Evolutionary conservation across 2,888 invertebrate species (phyloP), one percentile per base, ranked within the genome.

Genomic region (Aelia acuminata): DNA sequence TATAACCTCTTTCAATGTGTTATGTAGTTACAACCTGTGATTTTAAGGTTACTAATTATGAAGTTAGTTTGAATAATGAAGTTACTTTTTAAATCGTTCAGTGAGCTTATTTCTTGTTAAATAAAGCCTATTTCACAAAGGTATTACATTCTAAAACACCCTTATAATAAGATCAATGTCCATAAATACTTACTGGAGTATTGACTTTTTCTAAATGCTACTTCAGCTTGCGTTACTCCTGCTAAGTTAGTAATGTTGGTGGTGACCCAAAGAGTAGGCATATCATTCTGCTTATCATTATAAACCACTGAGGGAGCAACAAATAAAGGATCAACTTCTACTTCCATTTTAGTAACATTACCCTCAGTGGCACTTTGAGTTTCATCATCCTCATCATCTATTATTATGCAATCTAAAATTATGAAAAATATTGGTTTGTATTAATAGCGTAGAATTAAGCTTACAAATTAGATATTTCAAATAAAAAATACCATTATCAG

Each of bases 371-470:
- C 1, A 39, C 3, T 3, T 43, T 26, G 63, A 31, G 31, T 87
- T 47, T 39, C n/a, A 57, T 11, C 39, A 48, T 43, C 35, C n/a
- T 43, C 39, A 47, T 43, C 43, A 26, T 86, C 86, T 4, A 87
- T 43, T 26, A 70, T 26, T 3, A 70, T 87, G 48, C 87, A 85
- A 53, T 85, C 87, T 87, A 48, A 49, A 86, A 70, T 39, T 22
- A 70, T 47, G 57, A 35, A 57, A 85, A 50, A 43, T 15, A 85
- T 35, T 13, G n/a, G n/a, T n/a, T n/a, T n/a, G n/a, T n/a, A 57
- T 57, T 10, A 53, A 10, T n/a, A 57, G 5, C 26, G n/a, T 39
- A 53, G 15, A 39, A 57, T n/a, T 22, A 31, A 26, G 3, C 49
- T 39, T 75, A 22, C 39, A 80, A 84, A 50, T 26, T 35, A 4